Base-by-base conservation (phyloP, 2,888 invertebrate genomes). In the Phengaris arion region DNA sequence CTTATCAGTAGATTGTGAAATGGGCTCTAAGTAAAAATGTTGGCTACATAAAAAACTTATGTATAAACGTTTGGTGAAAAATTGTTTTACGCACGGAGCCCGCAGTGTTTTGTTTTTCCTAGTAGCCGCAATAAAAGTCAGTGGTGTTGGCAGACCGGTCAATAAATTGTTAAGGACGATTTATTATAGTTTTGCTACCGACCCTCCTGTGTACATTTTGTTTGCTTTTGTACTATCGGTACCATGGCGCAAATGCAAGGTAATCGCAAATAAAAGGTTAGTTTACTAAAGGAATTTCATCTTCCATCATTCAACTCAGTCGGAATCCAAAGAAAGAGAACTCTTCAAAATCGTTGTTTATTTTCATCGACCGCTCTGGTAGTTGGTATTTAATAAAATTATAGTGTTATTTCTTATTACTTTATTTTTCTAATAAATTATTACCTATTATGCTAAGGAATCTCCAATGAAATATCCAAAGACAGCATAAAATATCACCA, bases 131-230 rank as follows among this genome's bases (percentile, higher is more conserved):
- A 55, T 75, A 70, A 75, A 57, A 70, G 48, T 54, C 57, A 75
- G 15, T 74, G 74, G 69, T 54, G 55, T 45, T 57, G 75, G 57
- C 72, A 72, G 72, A 52, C 54, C 72, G 72, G 72, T 72, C 72
- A 52, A 72, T 72, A 72, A 72, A 72, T 72, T 72, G 54, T 72
- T 52, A 72, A 52, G 54, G 51, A 35, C 72, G 72, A 72, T 72
- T 72, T 72, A 72, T 72, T 52, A 35, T 72, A 54, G 72, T 72
- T 72, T 54, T 15, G 72, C 46, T 68, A 46, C 72, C 10, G 72
- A 72, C 72, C 51, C 51, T 72, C 45, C 72, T 1, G 12, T 35
- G 54, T 46, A 54, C 72, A 54, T 72, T 72, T 72, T 72, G 72
- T 72, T 54, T 51, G 52, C 48, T 70, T 72, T 72, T 72, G 35